Evolutionary conservation across 1,140 invertebrate species (phyloP).

Genomic region (Cyphomyrmex costatus): DNA sequence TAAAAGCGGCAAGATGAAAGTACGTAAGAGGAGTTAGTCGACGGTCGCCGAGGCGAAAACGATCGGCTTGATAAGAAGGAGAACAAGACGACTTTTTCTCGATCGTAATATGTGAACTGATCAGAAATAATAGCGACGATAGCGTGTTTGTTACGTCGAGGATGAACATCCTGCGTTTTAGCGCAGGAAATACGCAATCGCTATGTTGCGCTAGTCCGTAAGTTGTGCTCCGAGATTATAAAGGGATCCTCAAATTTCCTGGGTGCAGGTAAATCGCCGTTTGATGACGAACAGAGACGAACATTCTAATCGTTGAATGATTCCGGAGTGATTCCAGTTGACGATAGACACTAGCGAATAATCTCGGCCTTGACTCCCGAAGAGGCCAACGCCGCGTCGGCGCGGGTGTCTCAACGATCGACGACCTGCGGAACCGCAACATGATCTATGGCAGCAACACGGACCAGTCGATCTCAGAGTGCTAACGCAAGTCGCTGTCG

Average conservation of each 20-base stretch:
- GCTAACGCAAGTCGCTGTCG: slow-evolving; percentile 12
- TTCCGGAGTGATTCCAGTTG: neutral
- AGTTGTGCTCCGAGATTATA: neutral
- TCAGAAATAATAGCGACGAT: slow-evolving; percentile 4
- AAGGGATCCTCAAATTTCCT: neutral
- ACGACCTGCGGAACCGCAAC: slow-evolving; percentile 5
- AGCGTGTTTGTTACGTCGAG: neutral
- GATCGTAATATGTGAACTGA: neutral
- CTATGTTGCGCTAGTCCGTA: neutral
- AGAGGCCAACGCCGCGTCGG: slow-evolving; percentile 48
- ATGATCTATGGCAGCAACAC: neutral
- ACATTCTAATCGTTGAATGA: slow-evolving; percentile 10
- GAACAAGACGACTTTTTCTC: slow-evolving; percentile 4
- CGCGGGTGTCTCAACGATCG: slow-evolving; percentile 47
- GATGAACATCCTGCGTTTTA: slow-evolving; percentile 9
- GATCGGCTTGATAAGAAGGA: slow-evolving; percentile 5
- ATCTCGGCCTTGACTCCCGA: slow-evolving; percentile 69
- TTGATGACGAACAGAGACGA: no score
- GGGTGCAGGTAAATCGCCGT: neutral
- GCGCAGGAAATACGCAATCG: slow-evolving; percentile 11
- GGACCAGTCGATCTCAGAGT: neutral
- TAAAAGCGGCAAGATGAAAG: slow-evolving; percentile 67
- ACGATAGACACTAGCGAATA: slow-evolving; percentile 50
- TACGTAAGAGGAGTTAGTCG: slow-evolving; percentile 15
- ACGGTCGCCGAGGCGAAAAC: slow-evolving; percentile 12